Conservation (phyloP, 2,888 invertebrate genomes). For the Stenolophus ochropezus region DNA sequence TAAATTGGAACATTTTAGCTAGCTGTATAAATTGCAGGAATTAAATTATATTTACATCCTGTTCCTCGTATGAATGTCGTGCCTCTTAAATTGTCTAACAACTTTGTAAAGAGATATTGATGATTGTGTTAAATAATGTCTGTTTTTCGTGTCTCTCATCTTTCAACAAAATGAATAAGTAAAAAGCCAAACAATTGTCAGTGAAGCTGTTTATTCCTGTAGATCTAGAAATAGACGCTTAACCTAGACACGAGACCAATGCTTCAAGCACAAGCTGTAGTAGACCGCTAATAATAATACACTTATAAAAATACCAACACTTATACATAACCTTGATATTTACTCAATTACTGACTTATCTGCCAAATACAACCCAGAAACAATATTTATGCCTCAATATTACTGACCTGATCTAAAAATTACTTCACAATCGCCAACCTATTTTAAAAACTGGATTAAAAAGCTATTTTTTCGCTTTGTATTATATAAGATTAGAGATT, state of each 20-base stretch:
- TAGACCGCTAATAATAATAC: slow-evolving; percentile 23
- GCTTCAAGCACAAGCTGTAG: slow-evolving; percentile 15
- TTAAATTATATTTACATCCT: too few relatives aligned
- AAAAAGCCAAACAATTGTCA: slow-evolving; percentile 20
- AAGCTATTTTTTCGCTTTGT: neutral
- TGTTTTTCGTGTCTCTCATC: neutral
- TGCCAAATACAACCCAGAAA: neutral
- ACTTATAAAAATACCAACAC: slow-evolving; percentile 10
- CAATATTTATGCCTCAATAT: neutral
- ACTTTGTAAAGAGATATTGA: too few relatives aligned
- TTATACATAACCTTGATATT: slow-evolving; percentile 26
- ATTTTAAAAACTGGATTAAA: neutral
- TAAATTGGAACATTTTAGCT: too few relatives aligned
- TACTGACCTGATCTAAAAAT: neutral
- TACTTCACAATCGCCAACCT: neutral
- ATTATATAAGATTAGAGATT: neutral
- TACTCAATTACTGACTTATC: neutral
- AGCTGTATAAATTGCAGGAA: too few relatives aligned
- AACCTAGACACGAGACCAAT: slow-evolving; percentile 34
- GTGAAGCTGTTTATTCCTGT: slow-evolving; percentile 7
- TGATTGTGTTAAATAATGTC: too few relatives aligned
- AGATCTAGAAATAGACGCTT: slow-evolving; percentile 2
- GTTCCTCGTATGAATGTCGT: too few relatives aligned
- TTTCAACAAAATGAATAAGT: neutral
- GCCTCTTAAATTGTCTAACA: too few relatives aligned